Evolutionary conservation across 2,113 vertebrate genomes (phyloP).

Genomic region (Nibea coibor): DNA sequence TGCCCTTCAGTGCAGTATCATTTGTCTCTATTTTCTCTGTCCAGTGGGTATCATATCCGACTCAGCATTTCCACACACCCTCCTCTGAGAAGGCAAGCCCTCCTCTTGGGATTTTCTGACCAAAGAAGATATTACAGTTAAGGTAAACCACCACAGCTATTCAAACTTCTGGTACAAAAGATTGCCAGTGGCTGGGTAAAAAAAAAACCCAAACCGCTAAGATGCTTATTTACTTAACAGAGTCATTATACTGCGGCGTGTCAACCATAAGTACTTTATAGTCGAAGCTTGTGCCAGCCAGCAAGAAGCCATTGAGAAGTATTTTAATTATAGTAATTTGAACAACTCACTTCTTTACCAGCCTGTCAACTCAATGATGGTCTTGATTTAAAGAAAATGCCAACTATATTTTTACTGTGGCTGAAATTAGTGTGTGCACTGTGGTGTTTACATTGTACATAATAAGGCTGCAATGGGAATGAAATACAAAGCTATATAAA

Average conservation of each 20-base stretch:
- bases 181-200: slow-evolving; percentile 14
- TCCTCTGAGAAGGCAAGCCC: slow-evolving; percentile 49
- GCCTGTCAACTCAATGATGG: neutral
- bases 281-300: neutral
- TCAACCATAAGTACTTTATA: slow-evolving; percentile 31
- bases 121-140: slow-evolving; percentile 35
- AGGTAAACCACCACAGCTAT: slow-evolving; percentile 37
- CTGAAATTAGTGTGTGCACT: neutral
- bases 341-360: neutral
- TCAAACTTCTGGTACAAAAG: slow-evolving; percentile 24
- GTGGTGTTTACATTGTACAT: neutral
- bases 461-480: slow-evolving; percentile 12
- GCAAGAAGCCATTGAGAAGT: neutral
- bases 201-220: slow-evolving; percentile 41
- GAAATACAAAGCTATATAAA: slow-evolving; percentile 53
- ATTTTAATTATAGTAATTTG: slow-evolving; percentile 3
- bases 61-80: slow-evolving; percentile 65
- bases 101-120: slow-evolving; percentile 44
- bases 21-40: slow-evolving; percentile 75
- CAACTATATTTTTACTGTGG: neutral
- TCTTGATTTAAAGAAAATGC: neutral
- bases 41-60: slow-evolving; percentile 51
- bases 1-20: slow-evolving; percentile 68
- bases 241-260: slow-evolving; percentile 23
- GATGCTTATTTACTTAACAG: slow-evolving; percentile 38